Conservation (phyloP, 2,797 vertebrate species). For the Syngnathus rostellatus region DNA sequence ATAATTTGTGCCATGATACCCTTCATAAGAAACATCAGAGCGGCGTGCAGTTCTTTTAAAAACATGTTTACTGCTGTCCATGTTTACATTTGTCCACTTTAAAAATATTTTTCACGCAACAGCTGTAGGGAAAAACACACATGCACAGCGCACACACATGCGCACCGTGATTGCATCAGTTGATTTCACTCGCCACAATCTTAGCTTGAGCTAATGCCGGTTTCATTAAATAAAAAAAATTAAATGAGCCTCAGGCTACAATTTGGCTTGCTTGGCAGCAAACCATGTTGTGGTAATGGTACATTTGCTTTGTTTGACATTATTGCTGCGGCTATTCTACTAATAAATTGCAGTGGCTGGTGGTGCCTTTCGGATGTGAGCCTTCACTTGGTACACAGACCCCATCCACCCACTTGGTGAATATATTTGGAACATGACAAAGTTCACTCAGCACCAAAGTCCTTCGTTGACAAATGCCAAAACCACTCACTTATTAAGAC, state of each 20-base stretch:
- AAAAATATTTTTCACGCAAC: neutral
- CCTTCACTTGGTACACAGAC: no score
- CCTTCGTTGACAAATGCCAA: no score
- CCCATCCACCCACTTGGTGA: no score
- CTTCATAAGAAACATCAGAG: neutral
- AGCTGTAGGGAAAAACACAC: neutral
- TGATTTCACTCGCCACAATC: no score
- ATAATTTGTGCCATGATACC: no score
- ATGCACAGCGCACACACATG: neutral
- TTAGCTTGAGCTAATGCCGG: neutral
- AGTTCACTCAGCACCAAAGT: no score
- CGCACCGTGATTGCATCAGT: no score
- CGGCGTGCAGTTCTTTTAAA: neutral
- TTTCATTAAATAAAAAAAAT: neutral
- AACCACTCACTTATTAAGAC: neutral
- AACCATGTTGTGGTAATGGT: neutral
- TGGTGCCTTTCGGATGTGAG: no score
- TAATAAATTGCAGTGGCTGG: neutral
- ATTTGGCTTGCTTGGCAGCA: neutral
- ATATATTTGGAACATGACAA: no score
- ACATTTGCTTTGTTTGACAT: neutral
- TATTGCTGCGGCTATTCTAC: neutral
- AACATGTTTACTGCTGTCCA: neutral
- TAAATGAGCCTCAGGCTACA: neutral
- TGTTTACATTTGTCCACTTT: neutral